Evolutionary conservation across 2,113 vertebrate genomes (phyloP).

Genomic region (Herpetotheres cachinnans): DNA sequence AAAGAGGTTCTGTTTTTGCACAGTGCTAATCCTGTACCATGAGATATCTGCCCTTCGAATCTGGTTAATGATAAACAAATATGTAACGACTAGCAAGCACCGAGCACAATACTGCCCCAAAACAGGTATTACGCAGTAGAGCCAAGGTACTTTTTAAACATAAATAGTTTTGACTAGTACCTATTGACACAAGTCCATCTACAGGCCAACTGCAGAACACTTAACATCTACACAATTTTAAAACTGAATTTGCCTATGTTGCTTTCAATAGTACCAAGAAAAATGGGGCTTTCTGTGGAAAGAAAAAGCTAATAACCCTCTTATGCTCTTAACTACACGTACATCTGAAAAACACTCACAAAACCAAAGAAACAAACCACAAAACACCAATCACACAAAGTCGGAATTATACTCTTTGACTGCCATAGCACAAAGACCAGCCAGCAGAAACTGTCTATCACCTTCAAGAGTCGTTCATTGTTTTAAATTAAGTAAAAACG

Average conservation of each 20-base stretch:
- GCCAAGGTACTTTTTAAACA: neutral
- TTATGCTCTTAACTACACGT: fast-evolving
- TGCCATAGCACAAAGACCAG: neutral
- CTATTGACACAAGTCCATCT: neutral
- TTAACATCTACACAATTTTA: neutral
- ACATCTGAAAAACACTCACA: neutral
- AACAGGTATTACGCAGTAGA: neutral
- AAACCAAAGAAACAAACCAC: neutral
- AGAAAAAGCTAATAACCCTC: neutral
- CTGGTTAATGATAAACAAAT: neutral
- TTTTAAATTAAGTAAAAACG: neutral
- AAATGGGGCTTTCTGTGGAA: neutral
- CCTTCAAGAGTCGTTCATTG: neutral
- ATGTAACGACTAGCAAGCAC: neutral
- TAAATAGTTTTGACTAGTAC: neutral
- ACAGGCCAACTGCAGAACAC: neutral
- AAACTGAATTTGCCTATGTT: neutral
- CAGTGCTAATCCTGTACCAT: neutral
- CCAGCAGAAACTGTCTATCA: neutral
- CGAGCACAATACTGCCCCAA: neutral
- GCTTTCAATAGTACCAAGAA: neutral
- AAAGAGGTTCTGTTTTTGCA: neutral
- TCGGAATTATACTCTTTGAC: neutral
- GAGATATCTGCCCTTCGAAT: neutral
- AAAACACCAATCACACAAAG: neutral